Percentiles rank a stretch among this genome's conserved stretches.
Evolutionary conservation across 2,797 vertebrate species (phyloP).

Genomic region (Mus spretus): DNA sequence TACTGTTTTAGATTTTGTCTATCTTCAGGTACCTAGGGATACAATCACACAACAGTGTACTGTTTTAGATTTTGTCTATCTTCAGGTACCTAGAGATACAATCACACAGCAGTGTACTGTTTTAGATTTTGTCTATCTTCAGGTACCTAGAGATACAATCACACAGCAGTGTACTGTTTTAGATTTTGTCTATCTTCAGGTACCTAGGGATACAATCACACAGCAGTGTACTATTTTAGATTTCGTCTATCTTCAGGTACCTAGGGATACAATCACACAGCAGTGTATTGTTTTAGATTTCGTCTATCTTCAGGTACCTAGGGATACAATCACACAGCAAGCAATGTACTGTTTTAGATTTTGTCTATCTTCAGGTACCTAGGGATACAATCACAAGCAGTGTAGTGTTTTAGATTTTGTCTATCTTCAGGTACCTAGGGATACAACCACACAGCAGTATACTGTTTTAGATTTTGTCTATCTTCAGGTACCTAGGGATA

Average conservation of each 20-base stretch:
- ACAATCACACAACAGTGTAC: too few species aligned
- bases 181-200: neutral
- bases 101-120: too few species aligned
- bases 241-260: neutral
- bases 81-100: neutral
- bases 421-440: neutral
- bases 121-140: neutral
- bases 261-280: neutral
- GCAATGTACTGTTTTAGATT: too few species aligned
- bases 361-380: neutral
- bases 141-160: neutral
- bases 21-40: neutral
- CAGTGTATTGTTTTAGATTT: too few species aligned
- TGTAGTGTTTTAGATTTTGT: too few species aligned
- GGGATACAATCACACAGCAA: too few species aligned
- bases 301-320: neutral
- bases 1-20: accelerated
- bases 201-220: neutral
- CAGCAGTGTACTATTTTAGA: too few species aligned
- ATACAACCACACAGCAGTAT: too few species aligned
- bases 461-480: accelerated
- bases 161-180: too few species aligned
- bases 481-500: neutral
- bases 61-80: neutral
- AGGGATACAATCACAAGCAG: neutral